Evolutionary conservation across 2,113 vertebrate species (phyloP).

Genomic region (Perca fluviatilis): DNA sequence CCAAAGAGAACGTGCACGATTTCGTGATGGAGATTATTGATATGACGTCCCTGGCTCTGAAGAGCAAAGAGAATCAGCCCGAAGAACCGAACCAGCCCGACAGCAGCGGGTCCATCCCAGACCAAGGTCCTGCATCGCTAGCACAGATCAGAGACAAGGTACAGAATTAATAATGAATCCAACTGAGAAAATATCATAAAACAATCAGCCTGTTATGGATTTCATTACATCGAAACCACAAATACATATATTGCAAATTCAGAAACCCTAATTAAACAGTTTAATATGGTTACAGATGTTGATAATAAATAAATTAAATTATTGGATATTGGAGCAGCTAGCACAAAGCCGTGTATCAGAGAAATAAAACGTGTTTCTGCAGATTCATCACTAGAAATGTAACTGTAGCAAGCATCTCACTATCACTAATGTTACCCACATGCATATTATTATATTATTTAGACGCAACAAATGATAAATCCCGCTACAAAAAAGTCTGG

Average conservation of each 20-base stretch:
- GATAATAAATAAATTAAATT: background rate
- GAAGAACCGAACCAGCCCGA: constrained; percentile 79
- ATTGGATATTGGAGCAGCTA: background rate
- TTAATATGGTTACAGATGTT: background rate
- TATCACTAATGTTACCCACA: too few relatives aligned
- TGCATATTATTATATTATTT: too few relatives aligned
- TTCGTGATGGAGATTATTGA: constrained; percentile 98
- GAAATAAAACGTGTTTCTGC: too few relatives aligned
- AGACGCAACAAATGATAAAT: too few relatives aligned
- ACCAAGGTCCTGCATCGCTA: constrained; percentile 83
- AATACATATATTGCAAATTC: background rate
- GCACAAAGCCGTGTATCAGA: too few relatives aligned
- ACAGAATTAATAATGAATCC: background rate
- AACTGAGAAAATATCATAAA: background rate
- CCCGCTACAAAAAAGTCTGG: too few relatives aligned
- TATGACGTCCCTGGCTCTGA: constrained; percentile 92
- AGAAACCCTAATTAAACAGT: background rate
- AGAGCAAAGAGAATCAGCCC: constrained; percentile 89
- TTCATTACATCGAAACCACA: background rate
- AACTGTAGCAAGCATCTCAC: too few relatives aligned
- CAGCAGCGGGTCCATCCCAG: background rate
- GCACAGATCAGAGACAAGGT: constrained; percentile 93
- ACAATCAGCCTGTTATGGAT: background rate
- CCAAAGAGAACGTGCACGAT: constrained; percentile 89
- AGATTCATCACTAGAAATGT: too few relatives aligned